Percentiles rank a stretch among this genome's conserved stretches.
Conservation (phyloP, 2,797 vertebrate species). For the Liasis olivaceus region DNA sequence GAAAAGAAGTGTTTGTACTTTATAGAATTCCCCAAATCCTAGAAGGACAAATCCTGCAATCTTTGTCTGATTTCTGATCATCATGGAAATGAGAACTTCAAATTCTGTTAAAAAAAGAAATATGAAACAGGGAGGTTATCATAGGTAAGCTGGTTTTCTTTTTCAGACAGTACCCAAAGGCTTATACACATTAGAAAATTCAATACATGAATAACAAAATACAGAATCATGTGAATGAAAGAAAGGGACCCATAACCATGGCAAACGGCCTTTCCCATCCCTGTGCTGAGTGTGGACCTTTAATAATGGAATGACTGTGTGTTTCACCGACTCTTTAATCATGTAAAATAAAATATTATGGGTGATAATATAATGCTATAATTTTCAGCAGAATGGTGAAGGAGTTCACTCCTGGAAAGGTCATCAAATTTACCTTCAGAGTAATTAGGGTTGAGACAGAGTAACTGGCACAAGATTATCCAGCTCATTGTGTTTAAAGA, state of each 20-base stretch:
- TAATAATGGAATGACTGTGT: background rate
- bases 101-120: background rate
- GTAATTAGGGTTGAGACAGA: background rate
- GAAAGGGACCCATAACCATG: background rate
- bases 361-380: background rate
- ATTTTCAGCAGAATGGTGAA: background rate
- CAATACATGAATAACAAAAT: background rate
- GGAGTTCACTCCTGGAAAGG: background rate
- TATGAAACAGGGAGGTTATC: background rate
- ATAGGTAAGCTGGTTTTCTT: background rate
- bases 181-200: background rate
- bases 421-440: background rate
- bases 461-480: background rate
- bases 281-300: background rate
- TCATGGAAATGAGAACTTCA: background rate
- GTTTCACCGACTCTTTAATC: background rate
- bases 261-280: background rate
- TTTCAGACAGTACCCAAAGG: background rate
- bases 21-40: background rate
- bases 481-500: background rate
- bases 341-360: background rate
- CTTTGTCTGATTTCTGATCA: background rate
- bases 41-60: conserved; percentile 5
- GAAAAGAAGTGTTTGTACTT: background rate
- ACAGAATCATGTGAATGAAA: background rate